Evolutionary conservation across 1,140 invertebrate genomes (phyloP).

Genomic region (Bursaphelenchus mucronatus): DNA sequence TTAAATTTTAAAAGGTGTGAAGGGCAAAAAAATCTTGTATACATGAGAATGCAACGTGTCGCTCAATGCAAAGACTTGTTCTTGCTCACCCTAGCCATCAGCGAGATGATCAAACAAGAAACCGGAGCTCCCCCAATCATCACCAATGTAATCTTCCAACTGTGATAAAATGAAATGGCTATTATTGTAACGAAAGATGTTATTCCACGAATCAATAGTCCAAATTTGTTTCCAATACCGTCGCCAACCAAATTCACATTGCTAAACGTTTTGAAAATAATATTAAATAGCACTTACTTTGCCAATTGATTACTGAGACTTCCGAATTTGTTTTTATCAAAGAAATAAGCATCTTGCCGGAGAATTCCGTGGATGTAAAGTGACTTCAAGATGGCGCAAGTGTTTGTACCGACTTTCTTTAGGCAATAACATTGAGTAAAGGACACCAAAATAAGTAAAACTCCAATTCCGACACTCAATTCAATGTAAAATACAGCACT

Average conservation of each 20-base stretch:
- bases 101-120: conserved; percentile 23
- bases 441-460: conserved; percentile 16
- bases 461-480: conserved; percentile 5
- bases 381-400: conserved; percentile 71
- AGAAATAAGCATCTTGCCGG: conserved; percentile 82
- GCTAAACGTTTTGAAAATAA: conserved; percentile 63
- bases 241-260: conserved; percentile 80
- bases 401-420: conserved; percentile 61
- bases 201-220: conserved; percentile 69
- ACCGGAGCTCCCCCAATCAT: conserved; percentile 39
- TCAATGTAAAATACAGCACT: conserved; percentile 21
- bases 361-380: conserved; percentile 73
- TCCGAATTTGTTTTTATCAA: conserved; percentile 76
- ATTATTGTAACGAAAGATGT: conserved; percentile 22
- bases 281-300: conserved; percentile 70
- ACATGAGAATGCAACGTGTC: too few species aligned
- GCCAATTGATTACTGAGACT: conserved; percentile 80
- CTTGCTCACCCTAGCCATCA: conserved; percentile 31
- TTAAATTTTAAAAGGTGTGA: too few species aligned
- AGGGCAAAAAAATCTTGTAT: too few species aligned
- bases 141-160: conserved; percentile 40
- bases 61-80: not conserved
- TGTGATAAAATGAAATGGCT: conserved; percentile 36
- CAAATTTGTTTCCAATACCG: conserved; percentile 81
- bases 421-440: conserved; percentile 56